Percentiles rank a stretch among this genome's conserved stretches.
These are phyloP conservation scores for Ferdinandea cuprea DNA, from an alignment of 2,888 invertebrate genomes.

Conservation along the genomic window DNA sequence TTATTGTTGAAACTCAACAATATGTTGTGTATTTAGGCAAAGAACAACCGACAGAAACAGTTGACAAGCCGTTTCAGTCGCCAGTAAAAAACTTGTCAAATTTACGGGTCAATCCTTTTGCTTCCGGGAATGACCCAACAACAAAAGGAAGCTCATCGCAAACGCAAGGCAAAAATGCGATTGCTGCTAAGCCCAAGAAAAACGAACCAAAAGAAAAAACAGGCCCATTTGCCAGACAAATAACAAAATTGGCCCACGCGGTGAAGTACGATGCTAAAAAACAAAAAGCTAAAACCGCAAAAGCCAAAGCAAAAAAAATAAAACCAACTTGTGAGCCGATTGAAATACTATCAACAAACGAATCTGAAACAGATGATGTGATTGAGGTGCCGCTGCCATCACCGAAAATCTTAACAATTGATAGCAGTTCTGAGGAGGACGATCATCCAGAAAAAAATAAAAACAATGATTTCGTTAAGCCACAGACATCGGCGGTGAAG, in stretches of 20 bases:
- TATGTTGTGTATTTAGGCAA: constrained; percentile 61
- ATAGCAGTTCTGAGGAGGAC: constrained; percentile 79
- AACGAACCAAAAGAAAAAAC: constrained; percentile 46
- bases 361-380: constrained; percentile 79
- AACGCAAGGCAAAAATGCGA: constrained; percentile 32
- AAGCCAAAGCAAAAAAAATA: constrained; percentile 58
- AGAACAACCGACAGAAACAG: constrained; percentile 65
- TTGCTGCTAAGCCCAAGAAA: constrained; percentile 21
- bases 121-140: constrained; percentile 75
- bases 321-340: neutral
- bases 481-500: constrained; percentile 23
- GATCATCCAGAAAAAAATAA: neutral
- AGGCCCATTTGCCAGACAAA: constrained; percentile 78
- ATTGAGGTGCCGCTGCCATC: constrained; percentile 79
- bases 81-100: constrained; percentile 69
- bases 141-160: constrained; percentile 69
- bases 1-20: constrained; percentile 19
- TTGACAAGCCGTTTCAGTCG: constrained; percentile 69
- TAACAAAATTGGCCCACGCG: constrained; percentile 78
- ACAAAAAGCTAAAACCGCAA: constrained; percentile 78
- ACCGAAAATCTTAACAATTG: constrained; percentile 79
- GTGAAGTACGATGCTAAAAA: constrained; percentile 78
- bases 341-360: constrained; percentile 35
- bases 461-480: constrained; percentile 55
- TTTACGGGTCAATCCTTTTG: constrained; percentile 76